phyloP scores from a whole-genome alignment of 2,797 vertebrate genomes.

The Gallinago stenura region DNA sequence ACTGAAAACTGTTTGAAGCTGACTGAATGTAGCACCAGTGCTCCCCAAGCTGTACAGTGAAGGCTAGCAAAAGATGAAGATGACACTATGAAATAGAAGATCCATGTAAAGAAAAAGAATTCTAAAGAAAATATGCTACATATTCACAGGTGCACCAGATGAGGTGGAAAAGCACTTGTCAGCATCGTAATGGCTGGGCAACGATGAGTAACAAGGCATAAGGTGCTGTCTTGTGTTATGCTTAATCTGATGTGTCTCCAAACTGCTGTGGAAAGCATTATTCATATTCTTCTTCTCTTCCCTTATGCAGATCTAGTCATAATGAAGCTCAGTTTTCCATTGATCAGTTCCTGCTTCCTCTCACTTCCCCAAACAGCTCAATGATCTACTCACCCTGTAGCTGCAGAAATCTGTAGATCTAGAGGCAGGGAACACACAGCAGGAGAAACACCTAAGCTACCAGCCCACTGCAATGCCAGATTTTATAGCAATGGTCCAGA shows the following conservation, averaged over 20 bases:
- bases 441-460: background rate
- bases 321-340: background rate
- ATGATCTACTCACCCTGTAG: background rate
- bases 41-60: background rate
- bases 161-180: background rate
- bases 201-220: conserved; percentile 29
- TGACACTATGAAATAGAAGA: background rate
- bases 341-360: conserved; percentile 10
- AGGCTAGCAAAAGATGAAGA: background rate
- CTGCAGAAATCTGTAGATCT: background rate
- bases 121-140: background rate
- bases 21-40: background rate
- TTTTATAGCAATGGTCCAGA: background rate
- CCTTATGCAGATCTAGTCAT: background rate
- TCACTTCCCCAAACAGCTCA: background rate
- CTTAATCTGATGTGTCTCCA: background rate
- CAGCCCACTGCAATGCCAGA: background rate
- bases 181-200: background rate
- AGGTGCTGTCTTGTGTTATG: background rate
- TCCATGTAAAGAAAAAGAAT: background rate
- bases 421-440: background rate
- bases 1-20: background rate
- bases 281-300: background rate
- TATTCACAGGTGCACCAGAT: background rate
- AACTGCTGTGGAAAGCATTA: conserved; percentile 30